These are phyloP conservation scores for Pilophorus perplexus DNA, from an alignment of 2,888 invertebrate species.

Conservation along the genomic window DNA sequence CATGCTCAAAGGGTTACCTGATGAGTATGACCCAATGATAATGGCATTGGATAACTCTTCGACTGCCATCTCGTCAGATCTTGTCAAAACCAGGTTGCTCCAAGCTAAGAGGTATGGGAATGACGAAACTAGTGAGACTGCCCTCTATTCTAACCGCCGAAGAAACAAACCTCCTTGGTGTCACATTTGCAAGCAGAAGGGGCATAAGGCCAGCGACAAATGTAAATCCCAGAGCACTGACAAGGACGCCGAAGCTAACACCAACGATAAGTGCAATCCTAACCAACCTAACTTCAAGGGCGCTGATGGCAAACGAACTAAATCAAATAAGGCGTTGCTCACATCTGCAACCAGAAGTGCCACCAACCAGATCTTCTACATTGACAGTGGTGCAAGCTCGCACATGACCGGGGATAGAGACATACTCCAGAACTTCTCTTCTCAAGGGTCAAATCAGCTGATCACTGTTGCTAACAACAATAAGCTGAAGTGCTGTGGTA, in stretches of 20 bases:
- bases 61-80: too few species aligned
- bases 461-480: background rate
- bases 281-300: too few species aligned
- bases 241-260: too few species aligned
- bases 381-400: slow-evolving; percentile 16
- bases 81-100: slow-evolving; percentile 14
- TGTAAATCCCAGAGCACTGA: background rate
- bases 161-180: background rate
- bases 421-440: background rate
- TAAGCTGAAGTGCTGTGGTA: background rate
- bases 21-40: slow-evolving; percentile 3
- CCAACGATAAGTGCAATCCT: too few species aligned
- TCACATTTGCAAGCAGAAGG: background rate
- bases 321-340: too few species aligned
- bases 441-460: background rate
- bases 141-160: background rate
- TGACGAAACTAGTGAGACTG: background rate
- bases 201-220: background rate
- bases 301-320: too few species aligned
- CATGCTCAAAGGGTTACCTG: background rate
- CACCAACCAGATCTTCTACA: background rate
- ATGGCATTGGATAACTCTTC: slow-evolving; percentile 25
- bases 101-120: too few species aligned
- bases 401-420: slow-evolving; percentile 1
- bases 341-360: too few species aligned